These are phyloP conservation scores for Crocodylus rhombifer DNA, from an alignment of 2,797 vertebrate genomes.

Conservation along the genomic window DNA sequence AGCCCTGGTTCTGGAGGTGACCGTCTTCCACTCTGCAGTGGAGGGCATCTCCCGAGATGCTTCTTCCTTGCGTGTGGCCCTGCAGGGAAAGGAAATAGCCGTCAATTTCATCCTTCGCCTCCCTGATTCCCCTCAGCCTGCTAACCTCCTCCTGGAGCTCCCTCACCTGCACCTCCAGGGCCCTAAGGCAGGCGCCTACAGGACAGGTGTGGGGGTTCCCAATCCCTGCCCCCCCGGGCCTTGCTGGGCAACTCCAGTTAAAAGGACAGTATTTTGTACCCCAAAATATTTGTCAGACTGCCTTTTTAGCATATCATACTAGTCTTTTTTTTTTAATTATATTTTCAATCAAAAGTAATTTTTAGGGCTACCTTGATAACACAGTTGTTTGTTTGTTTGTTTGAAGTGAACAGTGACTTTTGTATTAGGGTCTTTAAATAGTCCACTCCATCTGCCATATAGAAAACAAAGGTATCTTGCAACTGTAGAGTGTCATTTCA, in stretches of 20 bases:
- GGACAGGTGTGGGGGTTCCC: too few species aligned
- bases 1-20: too few species aligned
- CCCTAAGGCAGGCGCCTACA: too few species aligned
- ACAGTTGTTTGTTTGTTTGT: neutral
- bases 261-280: neutral
- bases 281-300: neutral
- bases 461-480: constrained; percentile 49
- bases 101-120: too few species aligned
- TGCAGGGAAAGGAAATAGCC: too few species aligned
- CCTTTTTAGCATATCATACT: neutral
- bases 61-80: too few species aligned
- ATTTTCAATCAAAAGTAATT: neutral
- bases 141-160: too few species aligned
- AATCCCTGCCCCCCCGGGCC: too few species aligned
- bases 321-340: neutral
- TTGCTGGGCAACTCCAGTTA: neutral
- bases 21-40: too few species aligned
- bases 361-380: neutral
- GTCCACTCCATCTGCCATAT: constrained; percentile 9
- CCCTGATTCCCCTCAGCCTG: too few species aligned
- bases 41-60: too few species aligned
- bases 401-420: neutral
- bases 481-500: constrained; percentile 55
- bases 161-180: too few species aligned
- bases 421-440: constrained; percentile 25